Percentiles rank a stretch among this genome's conserved stretches.
phyloP scores from a whole-genome alignment of 92 coral and sea anemone genomes.

The Palythoa grandiflora region DNA sequence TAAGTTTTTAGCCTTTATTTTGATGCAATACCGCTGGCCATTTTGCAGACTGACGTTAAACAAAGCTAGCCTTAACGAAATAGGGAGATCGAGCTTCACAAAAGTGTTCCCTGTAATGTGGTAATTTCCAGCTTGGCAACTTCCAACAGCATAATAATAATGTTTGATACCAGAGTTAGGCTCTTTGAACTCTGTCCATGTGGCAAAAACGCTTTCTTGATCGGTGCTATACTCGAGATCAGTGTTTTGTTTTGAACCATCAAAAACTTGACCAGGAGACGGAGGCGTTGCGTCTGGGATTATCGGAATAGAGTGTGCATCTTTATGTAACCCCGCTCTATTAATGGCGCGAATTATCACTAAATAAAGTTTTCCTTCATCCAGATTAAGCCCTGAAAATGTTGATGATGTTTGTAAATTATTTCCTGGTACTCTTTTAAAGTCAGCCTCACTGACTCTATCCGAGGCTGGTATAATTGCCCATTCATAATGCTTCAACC shows the following conservation, averaged over 20 bases:
- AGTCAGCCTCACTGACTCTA: constrained; percentile 57
- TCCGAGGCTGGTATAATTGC: constrained; percentile 62
- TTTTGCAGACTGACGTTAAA: constrained; percentile 70
- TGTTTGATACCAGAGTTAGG: constrained; percentile 75
- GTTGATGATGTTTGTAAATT: constrained; percentile 73
- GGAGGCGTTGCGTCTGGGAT: constrained; percentile 88
- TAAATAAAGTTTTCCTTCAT: constrained; percentile 67
- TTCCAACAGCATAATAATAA: constrained; percentile 93
- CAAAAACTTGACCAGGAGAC: constrained; percentile 79
- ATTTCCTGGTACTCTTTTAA: constrained; percentile 73
- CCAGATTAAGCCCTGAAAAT: constrained; percentile 64
- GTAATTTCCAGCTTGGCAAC: constrained; percentile 86
- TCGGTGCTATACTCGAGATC: constrained; percentile 84
- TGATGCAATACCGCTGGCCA: constrained; percentile 91
- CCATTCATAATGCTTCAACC: constrained; percentile 81
- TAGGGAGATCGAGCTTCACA: constrained; percentile 59
- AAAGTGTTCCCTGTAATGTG: constrained; percentile 85
- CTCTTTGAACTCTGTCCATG: constrained; percentile 84
- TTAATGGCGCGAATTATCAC: constrained; percentile 85
- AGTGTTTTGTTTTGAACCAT: constrained; percentile 64
- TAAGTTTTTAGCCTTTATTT: constrained; percentile 87
- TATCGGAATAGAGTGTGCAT: constrained; percentile 69
- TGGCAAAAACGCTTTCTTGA: constrained; percentile 66
- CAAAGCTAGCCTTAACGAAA: constrained; percentile 66
- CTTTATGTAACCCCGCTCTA: constrained; percentile 75